Base-by-base conservation (phyloP, 1,140 invertebrate genomes). In the Aporrectodea caliginosa region DNA sequence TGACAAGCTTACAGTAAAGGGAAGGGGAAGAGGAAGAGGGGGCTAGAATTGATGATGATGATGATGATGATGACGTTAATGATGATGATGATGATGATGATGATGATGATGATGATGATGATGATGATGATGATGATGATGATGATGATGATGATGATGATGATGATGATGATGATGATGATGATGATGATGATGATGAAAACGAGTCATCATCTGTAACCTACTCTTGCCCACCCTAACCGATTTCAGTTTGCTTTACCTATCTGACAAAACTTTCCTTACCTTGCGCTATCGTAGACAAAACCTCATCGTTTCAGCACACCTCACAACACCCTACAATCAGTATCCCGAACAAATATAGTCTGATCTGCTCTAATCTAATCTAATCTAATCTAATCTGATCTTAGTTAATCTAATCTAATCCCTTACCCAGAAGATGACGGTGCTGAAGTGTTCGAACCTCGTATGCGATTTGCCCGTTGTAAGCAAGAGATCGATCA, bases 401-500 rank as follows among this genome's bases (percentile, higher is more conserved):
- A n/a, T n/a, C n/a, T n/a, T n/a, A n/a, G n/a, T n/a, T n/a, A n/a
- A n/a, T n/a, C n/a, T n/a, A n/a, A n/a, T n/a, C n/a, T n/a, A n/a
- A n/a, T n/a, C n/a, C n/a, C n/a, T n/a, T n/a, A 82, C 83, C 83
- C 81, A 80, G 69, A 84, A 84, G n/a, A 81, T 77, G 34, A 81
- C 75, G 16, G 75, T 80, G 69, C 75, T 43, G 69, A 84, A 85
- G 35, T 75, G 78, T 30, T 79, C 76, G 76, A 82, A 82, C 35
- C 80, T 76, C 2, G 91, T 90, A 88, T 97, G 95, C 16, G 92
- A 92, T 69, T 93, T 92, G 16, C 94, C 95, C 43, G 95, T 92
- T 85, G 93, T 91, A 83, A 93, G 91, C 22, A 97, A 90, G 86
- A 92, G 94, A 80, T 92, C 91, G 85, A 95, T 92, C 88, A 95